Conservation (phyloP, 2,888 invertebrate species). For the Metallyticus violacea region DNA sequence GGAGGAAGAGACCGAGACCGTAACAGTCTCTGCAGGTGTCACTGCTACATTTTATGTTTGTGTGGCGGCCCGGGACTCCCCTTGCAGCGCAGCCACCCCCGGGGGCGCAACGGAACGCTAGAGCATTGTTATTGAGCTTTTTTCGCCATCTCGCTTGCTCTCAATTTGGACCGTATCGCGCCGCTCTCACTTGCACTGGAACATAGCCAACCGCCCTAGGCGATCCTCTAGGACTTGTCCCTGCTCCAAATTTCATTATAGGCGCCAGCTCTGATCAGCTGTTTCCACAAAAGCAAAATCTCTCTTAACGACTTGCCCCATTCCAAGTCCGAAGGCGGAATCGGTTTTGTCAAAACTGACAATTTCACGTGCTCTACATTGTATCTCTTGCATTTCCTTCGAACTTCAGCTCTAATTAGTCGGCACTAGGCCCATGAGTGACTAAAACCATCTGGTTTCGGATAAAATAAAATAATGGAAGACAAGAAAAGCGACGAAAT, state of each 20-base stretch:
- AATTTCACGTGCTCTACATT: neutral
- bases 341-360: neutral
- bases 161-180: neutral
- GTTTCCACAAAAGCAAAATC: neutral
- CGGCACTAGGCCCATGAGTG: too few species aligned
- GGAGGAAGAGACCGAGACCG: too few species aligned
- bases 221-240: neutral
- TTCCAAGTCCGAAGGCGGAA: neutral
- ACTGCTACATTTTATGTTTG: neutral
- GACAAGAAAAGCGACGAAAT: too few species aligned
- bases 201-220: neutral
- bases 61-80: neutral
- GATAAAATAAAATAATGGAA: too few species aligned
- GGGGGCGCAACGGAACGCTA: neutral
- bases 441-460: too few species aligned
- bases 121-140: conserved; percentile 9
- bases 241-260: neutral
- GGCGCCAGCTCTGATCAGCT: neutral
- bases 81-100: neutral
- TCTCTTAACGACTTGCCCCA: neutral
- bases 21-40: neutral
- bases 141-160: neutral
- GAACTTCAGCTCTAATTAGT: too few species aligned
- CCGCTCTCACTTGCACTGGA: neutral
- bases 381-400: too few species aligned